Base-by-base conservation (phyloP, 2,888 invertebrate genomes). In the Caradrina kadenii region DNA sequence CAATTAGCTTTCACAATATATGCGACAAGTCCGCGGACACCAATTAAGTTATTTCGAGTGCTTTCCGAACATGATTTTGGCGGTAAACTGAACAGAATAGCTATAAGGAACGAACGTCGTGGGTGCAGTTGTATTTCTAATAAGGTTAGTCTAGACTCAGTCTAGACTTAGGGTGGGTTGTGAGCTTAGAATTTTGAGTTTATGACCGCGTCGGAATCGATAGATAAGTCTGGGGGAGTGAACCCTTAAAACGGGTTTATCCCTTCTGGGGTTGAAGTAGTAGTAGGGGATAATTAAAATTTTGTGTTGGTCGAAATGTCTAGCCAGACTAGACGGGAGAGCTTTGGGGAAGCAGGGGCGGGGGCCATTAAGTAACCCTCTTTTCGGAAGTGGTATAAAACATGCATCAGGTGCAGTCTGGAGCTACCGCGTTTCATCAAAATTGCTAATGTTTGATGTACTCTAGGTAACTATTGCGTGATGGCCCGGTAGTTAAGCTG, bases 141-240 rank as follows among this genome's bases (percentile, higher is more conserved):
- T 89, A 86, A 87, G 89, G 81, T 85, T 80, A 83, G 94, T 94
- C 94, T 94, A 94, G 94, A 94, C 94, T 77, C 11, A 70, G 94
- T 94, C 94, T 94, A 94, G 94, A 93, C 94, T 84, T 81, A 79
- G 81, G 81, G 80, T 70, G 81, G 79, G 70, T 68, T 31, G 62
- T 69, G 69, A 75, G 77, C 62, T 76, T 65, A 74, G 63, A 74
- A 82, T 84, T 85, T 84, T 80, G 70, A 73, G 73, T 84, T 81
- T 82, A 84, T 74, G 69, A 69, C 71, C 69, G 69, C 71, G 73
- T 53, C 74, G 54, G 71, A 80, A 87, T 87, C 88, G 69, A 89
- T 88, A 81, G 59, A 50, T 69, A 60, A 63, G 84, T 88, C 86
- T 85, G 75, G 77, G 48, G 53, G 68, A 69, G 63, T 66, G 65